Percentiles rank a stretch among this genome's conserved stretches.
Conservation (phyloP, 1,140 invertebrate genomes). For the Apocrypta bakeri region DNA sequence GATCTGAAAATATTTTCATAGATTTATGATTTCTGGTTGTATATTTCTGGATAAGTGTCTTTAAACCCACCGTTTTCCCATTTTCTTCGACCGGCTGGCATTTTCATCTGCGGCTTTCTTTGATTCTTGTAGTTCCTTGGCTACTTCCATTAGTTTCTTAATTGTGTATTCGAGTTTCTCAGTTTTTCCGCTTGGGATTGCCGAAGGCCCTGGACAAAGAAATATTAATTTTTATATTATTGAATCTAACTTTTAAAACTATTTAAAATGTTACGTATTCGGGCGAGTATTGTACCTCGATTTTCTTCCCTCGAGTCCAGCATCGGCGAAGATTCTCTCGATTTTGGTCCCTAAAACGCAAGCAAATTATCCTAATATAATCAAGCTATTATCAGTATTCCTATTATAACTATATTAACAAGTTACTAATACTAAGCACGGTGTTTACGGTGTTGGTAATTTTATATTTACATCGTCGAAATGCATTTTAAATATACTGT, state of each 20-base stretch:
- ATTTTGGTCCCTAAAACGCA: constrained; percentile 74
- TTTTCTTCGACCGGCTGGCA: constrained; percentile 64
- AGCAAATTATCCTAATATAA: constrained; percentile 27
- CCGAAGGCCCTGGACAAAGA: constrained; percentile 17
- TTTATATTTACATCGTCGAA: too few species aligned
- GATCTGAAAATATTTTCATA: constrained; percentile 56
- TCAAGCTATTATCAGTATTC: too few species aligned
- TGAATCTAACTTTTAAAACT: too few species aligned
- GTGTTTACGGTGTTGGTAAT: too few species aligned
- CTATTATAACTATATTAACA: too few species aligned
- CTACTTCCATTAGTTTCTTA: constrained; percentile 68
- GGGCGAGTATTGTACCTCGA: too few species aligned
- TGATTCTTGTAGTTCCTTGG: constrained; percentile 69
- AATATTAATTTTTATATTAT: too few species aligned
- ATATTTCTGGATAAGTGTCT: too few species aligned
- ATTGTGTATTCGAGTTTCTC: constrained; percentile 72
- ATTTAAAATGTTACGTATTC: too few species aligned
- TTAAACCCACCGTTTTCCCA: constrained; percentile 69
- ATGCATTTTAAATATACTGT: too few species aligned
- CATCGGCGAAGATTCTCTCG: constrained; percentile 78
- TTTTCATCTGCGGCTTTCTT: constrained; percentile 67
- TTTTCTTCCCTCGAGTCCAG: constrained; percentile 71
- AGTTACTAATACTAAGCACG: too few species aligned
- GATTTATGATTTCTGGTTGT: neutral
- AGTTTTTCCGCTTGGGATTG: constrained; percentile 57